Percentiles rank a stretch among this genome's conserved stretches.
Conservation (phyloP, 64 coral and sea anemone genomes). For the Dendronephthya gigantea region DNA sequence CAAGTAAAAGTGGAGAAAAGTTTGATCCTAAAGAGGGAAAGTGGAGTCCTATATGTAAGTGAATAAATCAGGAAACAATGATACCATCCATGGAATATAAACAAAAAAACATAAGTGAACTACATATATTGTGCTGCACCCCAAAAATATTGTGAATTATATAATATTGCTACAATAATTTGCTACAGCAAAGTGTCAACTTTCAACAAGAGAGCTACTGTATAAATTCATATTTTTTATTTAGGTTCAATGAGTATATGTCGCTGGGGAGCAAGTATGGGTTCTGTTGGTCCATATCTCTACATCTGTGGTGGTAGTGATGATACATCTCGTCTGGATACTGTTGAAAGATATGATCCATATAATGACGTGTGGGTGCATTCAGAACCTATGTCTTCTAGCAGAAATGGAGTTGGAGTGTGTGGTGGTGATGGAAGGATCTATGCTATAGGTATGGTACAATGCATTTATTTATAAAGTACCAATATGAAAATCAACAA, state of each 20-base stretch:
- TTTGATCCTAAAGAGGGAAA: slow-evolving; percentile 91
- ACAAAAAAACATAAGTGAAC: too few relatives aligned
- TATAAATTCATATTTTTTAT: neutral
- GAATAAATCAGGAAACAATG: too few relatives aligned
- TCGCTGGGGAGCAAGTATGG: slow-evolving; percentile 89
- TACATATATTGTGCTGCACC: too few relatives aligned
- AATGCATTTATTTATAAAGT: too few relatives aligned
- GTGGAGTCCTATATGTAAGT: slow-evolving; percentile 87
- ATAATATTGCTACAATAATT: neutral
- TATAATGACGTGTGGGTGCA: slow-evolving; percentile 87
- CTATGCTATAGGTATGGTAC: slow-evolving; percentile 68
- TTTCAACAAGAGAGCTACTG: too few relatives aligned
- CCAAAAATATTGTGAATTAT: too few relatives aligned
- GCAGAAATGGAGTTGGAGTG: slow-evolving; percentile 93
- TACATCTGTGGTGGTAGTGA: slow-evolving; percentile 99
- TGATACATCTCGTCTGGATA: slow-evolving; percentile 74
- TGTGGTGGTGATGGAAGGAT: slow-evolving; percentile 78
- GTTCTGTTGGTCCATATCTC: slow-evolving; percentile 72
- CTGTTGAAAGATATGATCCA: slow-evolving; percentile 91
- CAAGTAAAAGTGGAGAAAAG: slow-evolving; percentile 93
- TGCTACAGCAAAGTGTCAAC: too few relatives aligned
- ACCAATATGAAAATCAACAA: too few relatives aligned
- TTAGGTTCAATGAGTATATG: slow-evolving; percentile 97
- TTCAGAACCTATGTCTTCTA: slow-evolving; percentile 83
- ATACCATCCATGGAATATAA: too few relatives aligned